Evolutionary conservation across 1,140 invertebrate genomes (phyloP).

Genomic region (Drosophila leontia): DNA sequence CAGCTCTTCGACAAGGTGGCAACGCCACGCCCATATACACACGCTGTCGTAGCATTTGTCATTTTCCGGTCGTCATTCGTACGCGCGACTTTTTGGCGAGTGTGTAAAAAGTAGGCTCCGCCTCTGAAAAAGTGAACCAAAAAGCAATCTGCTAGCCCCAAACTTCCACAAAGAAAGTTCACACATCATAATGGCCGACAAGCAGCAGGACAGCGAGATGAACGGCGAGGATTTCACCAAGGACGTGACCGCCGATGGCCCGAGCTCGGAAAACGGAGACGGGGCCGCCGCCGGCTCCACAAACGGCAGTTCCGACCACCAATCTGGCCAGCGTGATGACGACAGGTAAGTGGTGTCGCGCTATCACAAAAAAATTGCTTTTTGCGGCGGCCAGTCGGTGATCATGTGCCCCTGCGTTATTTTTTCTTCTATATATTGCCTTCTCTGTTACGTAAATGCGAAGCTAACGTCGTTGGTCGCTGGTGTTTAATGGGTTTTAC

Average conservation of each 20-base stretch:
- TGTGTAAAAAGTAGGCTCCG: conserved; percentile 61
- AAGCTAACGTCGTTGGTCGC: conserved; percentile 73
- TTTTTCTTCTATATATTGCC: conserved; percentile 56
- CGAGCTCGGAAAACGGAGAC: conserved; percentile 88
- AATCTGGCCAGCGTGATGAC: conserved; percentile 89
- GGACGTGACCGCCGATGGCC: conserved; percentile 87
- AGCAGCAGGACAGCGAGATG: conserved; percentile 71
- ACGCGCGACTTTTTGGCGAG: conserved; percentile 73
- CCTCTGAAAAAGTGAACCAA: conserved; percentile 36
- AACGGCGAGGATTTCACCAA: conserved; percentile 89
- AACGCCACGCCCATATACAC: conserved; percentile 57
- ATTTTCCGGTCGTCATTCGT: conserved; percentile 82
- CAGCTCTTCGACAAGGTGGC: conserved; percentile 33
- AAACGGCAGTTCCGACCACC: conserved; percentile 87
- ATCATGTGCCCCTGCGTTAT: conserved; percentile 69
- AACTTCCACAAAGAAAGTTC: conserved; percentile 49
- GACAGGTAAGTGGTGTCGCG: conserved; percentile 87
- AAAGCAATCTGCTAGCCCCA: conserved; percentile 50
- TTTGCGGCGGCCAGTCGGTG: conserved; percentile 34
- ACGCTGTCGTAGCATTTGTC: conserved; percentile 67
- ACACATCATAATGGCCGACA: conserved; percentile 76
- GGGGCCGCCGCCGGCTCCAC: conserved; percentile 86
- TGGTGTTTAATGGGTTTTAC: conserved; percentile 48
- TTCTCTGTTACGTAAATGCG: conserved; percentile 77
- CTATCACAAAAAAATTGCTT: conserved; percentile 7